Base-by-base conservation (phyloP, 2,113 vertebrate species). In the Pachyramphus minor region DNA sequence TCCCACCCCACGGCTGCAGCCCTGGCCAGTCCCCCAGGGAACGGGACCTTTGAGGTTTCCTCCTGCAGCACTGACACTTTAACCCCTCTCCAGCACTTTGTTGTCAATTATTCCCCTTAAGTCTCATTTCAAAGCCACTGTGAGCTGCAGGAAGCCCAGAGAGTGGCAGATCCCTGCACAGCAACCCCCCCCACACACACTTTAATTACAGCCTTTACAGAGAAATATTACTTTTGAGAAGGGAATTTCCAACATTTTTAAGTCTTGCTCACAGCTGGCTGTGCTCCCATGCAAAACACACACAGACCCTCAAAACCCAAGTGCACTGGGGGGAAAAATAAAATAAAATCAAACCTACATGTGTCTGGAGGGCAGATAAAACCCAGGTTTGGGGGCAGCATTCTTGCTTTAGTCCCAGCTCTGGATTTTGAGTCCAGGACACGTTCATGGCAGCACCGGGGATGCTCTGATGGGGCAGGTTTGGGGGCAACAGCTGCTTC, bases 401-500 rank as follows among this genome's bases (percentile, higher is more conserved):
- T 11, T 53, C 50, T 30, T 33, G 22, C 66, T 74, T 18, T 27
- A 50, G 84, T 4, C 31, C 18, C 35, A 64, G 58, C 63, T 86
- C 39, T 9, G 52, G 30, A 2, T 23, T 25, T 24, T 28, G 23
- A 14, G 45, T 9, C 39, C 30, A 27, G 83, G 23, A 11, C 23
- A 30, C 42, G 3, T 2, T 0, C 1, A 0, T n/a, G 52, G 58
- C 8, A 18, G 66, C 17, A 11, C 31, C 1, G 15, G 69, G 30
- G 71, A 50, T n/a, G 73, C 39, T 60, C 30, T 8, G n/a, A 5
- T 27, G 16, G 53, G 20, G 55, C 44, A 69, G 72, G 69, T 25
- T 7, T 11, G 52, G 66, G 44, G 2, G 6, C 4, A 7, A 10
- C 21, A 53, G 52, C n/a, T 41, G 63, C 58, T 8, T 22, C 55